Base-by-base conservation (phyloP, 2,888 invertebrate species). In the Protophormia terraenovae region DNA sequence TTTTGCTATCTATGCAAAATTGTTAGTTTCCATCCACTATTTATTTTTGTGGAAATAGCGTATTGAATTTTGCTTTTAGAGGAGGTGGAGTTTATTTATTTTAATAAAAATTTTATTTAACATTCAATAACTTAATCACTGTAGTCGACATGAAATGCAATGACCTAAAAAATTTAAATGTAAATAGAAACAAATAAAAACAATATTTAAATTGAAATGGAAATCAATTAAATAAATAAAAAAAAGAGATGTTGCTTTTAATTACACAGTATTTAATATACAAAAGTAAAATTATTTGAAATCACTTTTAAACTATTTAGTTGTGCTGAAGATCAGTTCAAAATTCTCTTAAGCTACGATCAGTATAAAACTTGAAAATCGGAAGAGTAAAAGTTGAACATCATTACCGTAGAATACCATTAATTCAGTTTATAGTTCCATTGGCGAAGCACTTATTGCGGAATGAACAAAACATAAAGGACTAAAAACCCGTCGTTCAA, bases 71-170 rank as follows among this genome's bases (percentile, higher is more conserved):
- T 27, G 16, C 32, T 6, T 29, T n/a, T n/a, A 16, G 32, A 29
- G 19, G 62, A 35, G 32, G 16, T 16, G 16, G 35, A 35, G 41
- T 22, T 72, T 45, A 55, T 32, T n/a, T n/a, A n/a, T 41, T 41
- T 41, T 41, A 41, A 58, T 47, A 8, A 32, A 69, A 64, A 69
- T 60, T 60, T 78, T 41, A 60, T 27, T 58, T 29, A 19, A n/a
- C 50, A 50, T 62, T 53, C 32, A 69, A 78, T 78, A 78, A 78
- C 69, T 78, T 78, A 78, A 78, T 78, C 47, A 50, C 19, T 19
- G 16, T 32, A 22, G 24, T 64, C 12, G 38, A 50, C 35, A 73
- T 12, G 19, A 7, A 47, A 7, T 12, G 4, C 14, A n/a, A n/a
- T 41, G 41, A 41, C 41, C 41, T 14, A 41, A 41, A 41, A 41